Percentiles rank a stretch among this genome's conserved stretches.
Evolutionary conservation across 2,113 vertebrate species (phyloP).

Genomic region (Psilopogon haemacephalus): DNA sequence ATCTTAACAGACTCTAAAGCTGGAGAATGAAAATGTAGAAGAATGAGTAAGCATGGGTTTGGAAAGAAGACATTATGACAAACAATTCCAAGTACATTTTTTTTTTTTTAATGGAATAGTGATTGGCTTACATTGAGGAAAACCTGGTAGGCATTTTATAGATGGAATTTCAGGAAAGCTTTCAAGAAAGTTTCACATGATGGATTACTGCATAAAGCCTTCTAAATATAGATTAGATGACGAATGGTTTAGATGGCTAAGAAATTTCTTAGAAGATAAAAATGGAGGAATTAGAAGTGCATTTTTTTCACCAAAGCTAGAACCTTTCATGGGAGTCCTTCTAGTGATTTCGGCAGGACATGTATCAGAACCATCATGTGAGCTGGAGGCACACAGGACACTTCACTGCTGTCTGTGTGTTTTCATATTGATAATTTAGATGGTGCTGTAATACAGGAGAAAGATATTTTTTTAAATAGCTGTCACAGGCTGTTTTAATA

Average conservation of each 20-base stretch:
- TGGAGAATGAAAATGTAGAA: not conserved
- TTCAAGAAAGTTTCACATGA: conserved; percentile 44
- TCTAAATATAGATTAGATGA: conserved; percentile 53
- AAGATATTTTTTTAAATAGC: not conserved
- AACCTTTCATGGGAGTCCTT: not conserved
- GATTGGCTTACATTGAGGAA: not conserved
- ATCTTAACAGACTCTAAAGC: not conserved
- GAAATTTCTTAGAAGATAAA: conserved; percentile 34
- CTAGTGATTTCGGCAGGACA: not conserved
- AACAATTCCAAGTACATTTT: conserved; percentile 50
- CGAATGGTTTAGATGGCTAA: conserved; percentile 28
- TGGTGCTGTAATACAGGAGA: not conserved
- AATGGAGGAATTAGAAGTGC: not conserved
- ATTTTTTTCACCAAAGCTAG: not conserved
- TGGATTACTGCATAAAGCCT: conserved; percentile 45
- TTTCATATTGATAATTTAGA: not conserved
- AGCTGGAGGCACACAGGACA: not conserved
- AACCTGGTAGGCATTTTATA: conserved; percentile 17
- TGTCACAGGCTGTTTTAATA: not conserved
- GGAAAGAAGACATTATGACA: conserved; percentile 21
- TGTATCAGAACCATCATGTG: not conserved
- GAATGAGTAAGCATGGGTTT: not conserved
- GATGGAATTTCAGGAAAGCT: conserved; percentile 39
- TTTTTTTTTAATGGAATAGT: conserved; percentile 39
- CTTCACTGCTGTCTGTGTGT: not conserved